Evolutionary conservation across 37 sponge, comb jelly and placozoan species (phyloP), one percentile per base, ranked within the genome.

Genomic region (Cladorhizidae sp.): DNA sequence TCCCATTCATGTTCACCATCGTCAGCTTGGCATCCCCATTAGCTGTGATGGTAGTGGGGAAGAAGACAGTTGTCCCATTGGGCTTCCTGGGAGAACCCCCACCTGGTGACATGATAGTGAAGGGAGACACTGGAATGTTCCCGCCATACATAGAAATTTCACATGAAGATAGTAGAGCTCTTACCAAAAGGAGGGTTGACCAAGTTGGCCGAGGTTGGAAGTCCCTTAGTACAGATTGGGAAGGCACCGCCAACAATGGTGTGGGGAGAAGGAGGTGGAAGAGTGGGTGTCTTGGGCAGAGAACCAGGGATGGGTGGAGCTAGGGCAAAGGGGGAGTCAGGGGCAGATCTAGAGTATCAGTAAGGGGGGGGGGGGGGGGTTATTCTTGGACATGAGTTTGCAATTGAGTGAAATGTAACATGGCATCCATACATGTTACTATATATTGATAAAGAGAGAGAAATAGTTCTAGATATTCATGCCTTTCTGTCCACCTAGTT

Each of bases 241-340:
- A 84, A 86, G 12, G 86, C 55, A n/a, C n/a, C n/a, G 40, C 91
- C 77, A 0, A 78, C 84, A 7, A 86, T 73, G 26, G 94, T 80
- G 64, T 93, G 94, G 25, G 94, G 94, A 3, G 94, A 93, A 54
- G 94, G 94, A 51, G 94, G 93, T 25, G 94, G 94, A 70, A 93
- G 90, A 41, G 94, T 93, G 40, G 94, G 94, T 5, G 94, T 93
- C 67, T 83, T 86, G 31, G 94, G 94, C 42, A 93, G 84, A 26
- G 67, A 51, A 18, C 86, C 86, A 41, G 68, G 80, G 57, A 93
- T 71, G 32, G 82, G 87, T 32, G 81, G 88, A 25, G 87, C 86
- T 23, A 91, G 73, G 9, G 84, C 70, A 25, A 91, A 70, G 0
- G 92, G 92, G 81, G n/a, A n/a, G n/a, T n/a, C n/a, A n/a, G n/a